Conservation (phyloP, 2,888 invertebrate species). For the Sphaerophoria rueppellii region DNA sequence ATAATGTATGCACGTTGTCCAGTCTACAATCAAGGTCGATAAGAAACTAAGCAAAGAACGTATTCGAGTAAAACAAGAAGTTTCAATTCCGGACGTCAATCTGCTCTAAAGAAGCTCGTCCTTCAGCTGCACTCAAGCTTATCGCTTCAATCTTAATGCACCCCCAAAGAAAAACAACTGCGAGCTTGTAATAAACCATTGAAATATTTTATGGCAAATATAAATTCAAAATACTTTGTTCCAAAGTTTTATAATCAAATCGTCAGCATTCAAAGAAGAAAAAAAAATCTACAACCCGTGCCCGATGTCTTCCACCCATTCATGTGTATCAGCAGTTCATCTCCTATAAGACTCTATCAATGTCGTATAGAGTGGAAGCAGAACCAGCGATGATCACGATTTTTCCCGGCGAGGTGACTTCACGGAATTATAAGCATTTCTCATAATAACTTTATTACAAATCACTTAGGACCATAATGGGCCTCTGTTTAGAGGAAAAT, state of each 20-base stretch:
- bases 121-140: constrained; percentile 59
- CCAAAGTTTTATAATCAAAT: constrained; percentile 51
- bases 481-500: constrained; percentile 49
- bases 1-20: constrained; percentile 55
- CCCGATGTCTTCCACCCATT: constrained; percentile 13
- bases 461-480: constrained; percentile 74
- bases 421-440: constrained; percentile 73
- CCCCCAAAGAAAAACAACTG: constrained; percentile 27
- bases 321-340: constrained; percentile 53
- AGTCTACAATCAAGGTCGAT: constrained; percentile 71
- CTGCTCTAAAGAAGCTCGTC: constrained; percentile 49
- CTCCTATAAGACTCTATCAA: background rate
- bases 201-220: constrained; percentile 35
- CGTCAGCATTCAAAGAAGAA: constrained; percentile 40
- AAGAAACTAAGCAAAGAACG: constrained; percentile 10
- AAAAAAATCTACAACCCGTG: constrained; percentile 26
- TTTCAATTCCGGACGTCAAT: constrained; percentile 65
- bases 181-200: constrained; percentile 52
- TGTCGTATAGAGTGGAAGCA: constrained; percentile 24
- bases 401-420: constrained; percentile 72
- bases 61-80: constrained; percentile 2
- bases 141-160: constrained; percentile 44
- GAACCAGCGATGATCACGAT: constrained; percentile 67
- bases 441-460: constrained; percentile 75
- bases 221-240: constrained; percentile 32